phyloP scores from a whole-genome alignment of 2,888 invertebrate species.

The Pharmacophagus antenor region DNA sequence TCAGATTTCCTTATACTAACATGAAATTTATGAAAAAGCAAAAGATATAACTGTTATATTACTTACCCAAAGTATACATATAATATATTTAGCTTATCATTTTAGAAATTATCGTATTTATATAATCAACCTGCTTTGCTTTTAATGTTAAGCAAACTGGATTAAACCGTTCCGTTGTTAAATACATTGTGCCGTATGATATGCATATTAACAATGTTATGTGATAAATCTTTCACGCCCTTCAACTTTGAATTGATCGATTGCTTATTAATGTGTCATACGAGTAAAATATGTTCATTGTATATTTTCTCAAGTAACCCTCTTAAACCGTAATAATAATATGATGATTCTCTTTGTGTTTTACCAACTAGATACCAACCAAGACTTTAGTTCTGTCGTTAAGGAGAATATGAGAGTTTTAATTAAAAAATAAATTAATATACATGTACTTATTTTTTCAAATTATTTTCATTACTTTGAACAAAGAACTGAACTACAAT shows the following conservation, averaged over 20 bases:
- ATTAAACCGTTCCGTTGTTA: slow-evolving; percentile 24
- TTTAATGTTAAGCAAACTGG: slow-evolving; percentile 6
- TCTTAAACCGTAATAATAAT: not conserved
- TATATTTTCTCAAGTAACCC: not conserved
- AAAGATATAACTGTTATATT: not conserved
- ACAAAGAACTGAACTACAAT: not conserved
- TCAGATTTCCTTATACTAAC: no score
- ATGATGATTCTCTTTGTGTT: not conserved
- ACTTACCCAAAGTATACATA: not conserved
- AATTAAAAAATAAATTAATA: not conserved
- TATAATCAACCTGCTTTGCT: slow-evolving; percentile 2
- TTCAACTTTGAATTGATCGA: slow-evolving; percentile 19
- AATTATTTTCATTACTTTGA: not conserved
- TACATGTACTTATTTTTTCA: not conserved
- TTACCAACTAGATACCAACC: not conserved
- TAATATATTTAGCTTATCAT: not conserved
- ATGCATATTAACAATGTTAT: slow-evolving; percentile 24
- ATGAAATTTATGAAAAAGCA: no score
- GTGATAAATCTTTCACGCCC: slow-evolving; percentile 25
- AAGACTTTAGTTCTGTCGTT: not conserved
- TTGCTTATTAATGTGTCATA: not conserved
- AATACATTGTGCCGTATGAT: not conserved
- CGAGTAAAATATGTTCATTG: not conserved
- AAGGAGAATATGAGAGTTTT: not conserved
- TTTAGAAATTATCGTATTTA: not conserved